Evolutionary conservation across 1,140 invertebrate species (phyloP).

Genomic region (Cyrtorhinus lividipennis): DNA sequence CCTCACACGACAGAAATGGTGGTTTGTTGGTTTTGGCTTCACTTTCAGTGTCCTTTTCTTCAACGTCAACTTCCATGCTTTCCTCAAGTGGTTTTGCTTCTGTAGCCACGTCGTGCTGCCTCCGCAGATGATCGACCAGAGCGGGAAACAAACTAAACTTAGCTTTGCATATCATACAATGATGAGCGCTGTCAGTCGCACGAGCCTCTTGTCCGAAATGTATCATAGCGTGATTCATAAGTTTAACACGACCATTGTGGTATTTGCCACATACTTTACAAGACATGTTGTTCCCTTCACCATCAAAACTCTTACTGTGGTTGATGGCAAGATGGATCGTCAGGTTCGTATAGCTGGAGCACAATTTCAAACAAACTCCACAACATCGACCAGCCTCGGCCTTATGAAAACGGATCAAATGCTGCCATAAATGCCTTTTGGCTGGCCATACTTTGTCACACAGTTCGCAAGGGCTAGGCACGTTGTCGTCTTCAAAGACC

Average conservation of each 20-base stretch:
- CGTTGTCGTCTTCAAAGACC: conserved; percentile 22
- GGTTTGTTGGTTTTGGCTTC: not conserved
- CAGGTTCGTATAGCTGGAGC: conserved; percentile 35
- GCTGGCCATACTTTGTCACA: conserved; percentile 45
- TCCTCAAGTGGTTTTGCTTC: conserved; percentile 18
- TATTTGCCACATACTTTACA: conserved; percentile 44
- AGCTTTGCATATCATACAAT: conserved; percentile 29
- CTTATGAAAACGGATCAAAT: conserved; percentile 43
- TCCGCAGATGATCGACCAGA: conserved; percentile 28
- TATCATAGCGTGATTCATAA: conserved; percentile 40
- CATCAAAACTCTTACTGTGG: conserved; percentile 34
- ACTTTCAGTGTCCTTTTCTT: conserved; percentile 1
- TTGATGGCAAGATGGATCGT: conserved; percentile 37
- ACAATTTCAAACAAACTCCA: conserved; percentile 42
- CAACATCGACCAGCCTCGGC: conserved; percentile 41
- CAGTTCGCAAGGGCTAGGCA: conserved; percentile 34
- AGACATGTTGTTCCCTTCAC: conserved; percentile 42
- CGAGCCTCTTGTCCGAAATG: conserved; percentile 35
- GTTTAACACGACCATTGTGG: conserved; percentile 42
- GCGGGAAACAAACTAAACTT: conserved; percentile 28
- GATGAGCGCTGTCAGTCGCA: conserved; percentile 24
- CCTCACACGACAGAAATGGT: conserved; percentile 18
- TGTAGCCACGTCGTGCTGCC: conserved; percentile 28
- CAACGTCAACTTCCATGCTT: conserved; percentile 11
- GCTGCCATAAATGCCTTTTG: conserved; percentile 46